Percentiles rank a stretch among this genome's conserved stretches.
These are phyloP conservation scores for Ficedula albicollis DNA, from an alignment of 2,797 vertebrate species.

Conservation along the genomic window DNA sequence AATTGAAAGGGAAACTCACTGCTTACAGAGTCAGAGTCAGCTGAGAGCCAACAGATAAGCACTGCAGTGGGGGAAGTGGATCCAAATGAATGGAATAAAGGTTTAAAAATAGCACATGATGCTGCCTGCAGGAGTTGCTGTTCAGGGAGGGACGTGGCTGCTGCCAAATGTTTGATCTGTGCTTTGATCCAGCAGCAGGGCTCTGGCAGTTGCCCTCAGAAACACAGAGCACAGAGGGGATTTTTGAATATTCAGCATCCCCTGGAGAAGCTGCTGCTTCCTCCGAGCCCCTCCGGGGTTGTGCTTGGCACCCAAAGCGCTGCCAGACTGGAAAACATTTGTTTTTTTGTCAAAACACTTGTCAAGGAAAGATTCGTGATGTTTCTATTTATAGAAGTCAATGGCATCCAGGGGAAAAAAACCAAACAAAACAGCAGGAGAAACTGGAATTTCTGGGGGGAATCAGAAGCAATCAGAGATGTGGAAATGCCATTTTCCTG, in stretches of 20 bases:
- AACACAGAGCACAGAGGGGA: neutral
- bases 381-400: neutral
- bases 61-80: neutral
- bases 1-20: neutral
- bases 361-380: neutral
- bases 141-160: neutral
- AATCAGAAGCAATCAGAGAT: neutral
- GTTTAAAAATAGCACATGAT: neutral
- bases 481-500: neutral
- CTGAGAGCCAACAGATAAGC: neutral
- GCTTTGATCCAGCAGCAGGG: neutral
- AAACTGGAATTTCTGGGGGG: neutral
- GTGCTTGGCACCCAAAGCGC: neutral
- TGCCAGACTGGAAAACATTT: neutral
- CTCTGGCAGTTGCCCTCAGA: slow-evolving; percentile 8
- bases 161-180: slow-evolving; percentile 5
- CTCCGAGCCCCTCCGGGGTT: neutral
- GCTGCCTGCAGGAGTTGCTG: neutral
- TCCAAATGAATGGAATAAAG: neutral
- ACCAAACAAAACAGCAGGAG: neutral
- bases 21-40: neutral
- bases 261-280: neutral
- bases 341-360: neutral
- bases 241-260: neutral
- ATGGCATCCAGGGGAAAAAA: neutral